A percentile compares a stretch with the other conserved stretches of the same genome.
Conservation (phyloP, 2,113 vertebrate species). For the Siniperca knerii region DNA sequence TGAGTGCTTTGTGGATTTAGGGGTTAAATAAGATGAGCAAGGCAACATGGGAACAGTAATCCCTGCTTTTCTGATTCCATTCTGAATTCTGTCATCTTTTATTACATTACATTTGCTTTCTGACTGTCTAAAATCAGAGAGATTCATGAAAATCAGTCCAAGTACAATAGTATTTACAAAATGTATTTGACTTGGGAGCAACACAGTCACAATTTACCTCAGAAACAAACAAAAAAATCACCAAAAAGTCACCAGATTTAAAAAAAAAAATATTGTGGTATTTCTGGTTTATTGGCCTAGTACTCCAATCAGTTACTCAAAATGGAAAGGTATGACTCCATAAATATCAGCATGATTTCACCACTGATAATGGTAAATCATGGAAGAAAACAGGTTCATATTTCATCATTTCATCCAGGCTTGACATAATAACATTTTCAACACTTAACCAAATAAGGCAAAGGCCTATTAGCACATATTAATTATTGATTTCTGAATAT, state of each 20-base stretch:
- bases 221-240: not conserved
- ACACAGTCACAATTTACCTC: not conserved
- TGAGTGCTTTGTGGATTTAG: not conserved
- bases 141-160: not conserved
- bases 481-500: not conserved
- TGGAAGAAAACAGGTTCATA: not conserved
- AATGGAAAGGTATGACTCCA: too few relatives aligned
- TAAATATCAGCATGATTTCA: not conserved
- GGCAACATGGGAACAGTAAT: not conserved
- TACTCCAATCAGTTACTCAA: too few relatives aligned
- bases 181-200: not conserved
- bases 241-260: not conserved
- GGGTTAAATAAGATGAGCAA: not conserved
- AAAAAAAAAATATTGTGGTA: too few relatives aligned
- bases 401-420: not conserved
- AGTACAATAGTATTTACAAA: not conserved
- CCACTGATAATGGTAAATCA: not conserved
- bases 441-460: not conserved
- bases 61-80: not conserved
- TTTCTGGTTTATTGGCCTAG: not conserved
- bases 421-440: not conserved
- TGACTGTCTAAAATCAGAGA: not conserved
- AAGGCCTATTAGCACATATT: not conserved
- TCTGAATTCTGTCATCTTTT: not conserved
- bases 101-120: not conserved